Percentiles rank a stretch among this genome's conserved stretches.
These are phyloP conservation scores for Paralichthys olivaceus DNA, from an alignment of 2,113 vertebrate species.

Conservation along the genomic window DNA sequence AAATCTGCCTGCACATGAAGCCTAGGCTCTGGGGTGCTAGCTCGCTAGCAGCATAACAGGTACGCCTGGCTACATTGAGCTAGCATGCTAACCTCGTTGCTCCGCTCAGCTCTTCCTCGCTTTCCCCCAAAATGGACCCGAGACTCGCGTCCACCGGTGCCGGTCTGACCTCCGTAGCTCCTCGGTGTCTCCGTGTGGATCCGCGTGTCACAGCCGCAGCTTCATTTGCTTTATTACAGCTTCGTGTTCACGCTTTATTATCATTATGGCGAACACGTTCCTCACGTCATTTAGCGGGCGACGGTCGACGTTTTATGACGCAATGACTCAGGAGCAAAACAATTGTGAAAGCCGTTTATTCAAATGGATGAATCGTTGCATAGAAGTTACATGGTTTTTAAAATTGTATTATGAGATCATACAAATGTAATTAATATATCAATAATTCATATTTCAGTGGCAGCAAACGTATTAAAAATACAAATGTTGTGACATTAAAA, in stretches of 20 bases:
- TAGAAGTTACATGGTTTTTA: background rate
- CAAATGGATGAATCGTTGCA: background rate
- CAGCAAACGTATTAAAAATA: background rate
- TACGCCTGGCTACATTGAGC: slow-evolving; percentile 49
- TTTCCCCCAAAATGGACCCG: background rate
- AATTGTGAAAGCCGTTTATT: slow-evolving; percentile 38
- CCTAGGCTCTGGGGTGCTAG: background rate
- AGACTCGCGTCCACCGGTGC: slow-evolving; percentile 10
- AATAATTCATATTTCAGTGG: background rate
- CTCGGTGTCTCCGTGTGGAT: background rate
- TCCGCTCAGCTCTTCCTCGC: slow-evolving; percentile 49
- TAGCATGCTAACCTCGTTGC: slow-evolving; percentile 73
- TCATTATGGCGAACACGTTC: slow-evolving; percentile 84
- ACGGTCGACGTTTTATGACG: slow-evolving; percentile 76
- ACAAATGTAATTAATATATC: background rate
- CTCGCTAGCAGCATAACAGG: slow-evolving; percentile 42
- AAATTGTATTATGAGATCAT: no score
- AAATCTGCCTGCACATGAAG: slow-evolving; percentile 5
- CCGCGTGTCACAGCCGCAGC: slow-evolving; percentile 15
- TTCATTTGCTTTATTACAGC: slow-evolving; percentile 50
- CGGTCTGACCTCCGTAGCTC: background rate
- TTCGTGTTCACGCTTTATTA: slow-evolving; percentile 77
- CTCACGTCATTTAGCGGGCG: slow-evolving; percentile 66
- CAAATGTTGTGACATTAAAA: background rate
- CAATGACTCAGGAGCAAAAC: slow-evolving; percentile 41